Conservation (phyloP, 2,797 vertebrate species). For the Cheirogaleus major region DNA sequence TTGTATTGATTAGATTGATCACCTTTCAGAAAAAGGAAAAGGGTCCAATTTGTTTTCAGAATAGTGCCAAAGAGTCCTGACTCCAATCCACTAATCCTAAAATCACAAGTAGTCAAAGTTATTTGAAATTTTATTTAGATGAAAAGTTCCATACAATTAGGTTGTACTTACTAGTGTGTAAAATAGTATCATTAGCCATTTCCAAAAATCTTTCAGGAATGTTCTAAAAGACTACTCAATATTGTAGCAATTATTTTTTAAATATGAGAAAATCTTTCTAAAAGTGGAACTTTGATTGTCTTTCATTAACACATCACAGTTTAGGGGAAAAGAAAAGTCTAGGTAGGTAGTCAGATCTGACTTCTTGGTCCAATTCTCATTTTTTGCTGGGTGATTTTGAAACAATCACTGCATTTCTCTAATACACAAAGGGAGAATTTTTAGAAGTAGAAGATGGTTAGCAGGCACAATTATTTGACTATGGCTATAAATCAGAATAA, state of each 20-base stretch:
- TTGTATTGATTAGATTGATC: neutral
- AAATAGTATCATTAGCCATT: neutral
- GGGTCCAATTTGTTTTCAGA: neutral
- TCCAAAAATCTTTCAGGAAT: neutral
- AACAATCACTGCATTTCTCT: neutral
- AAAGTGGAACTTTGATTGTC: neutral
- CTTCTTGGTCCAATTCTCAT: neutral
- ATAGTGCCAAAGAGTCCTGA: neutral
- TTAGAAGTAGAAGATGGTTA: neutral
- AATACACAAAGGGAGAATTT: neutral
- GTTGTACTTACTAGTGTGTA: neutral
- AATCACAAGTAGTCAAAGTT: neutral
- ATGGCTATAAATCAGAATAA: neutral
- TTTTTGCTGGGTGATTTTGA: neutral
- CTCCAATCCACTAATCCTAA: neutral
- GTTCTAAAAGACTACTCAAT: neutral
- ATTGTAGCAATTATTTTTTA: neutral
- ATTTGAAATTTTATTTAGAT: neutral
- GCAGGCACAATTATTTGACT: neutral
- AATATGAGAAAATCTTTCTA: neutral
- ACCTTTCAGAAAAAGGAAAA: slow-evolving; percentile 7
- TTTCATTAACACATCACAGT: neutral
- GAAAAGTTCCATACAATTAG: neutral
- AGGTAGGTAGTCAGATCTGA: neutral
- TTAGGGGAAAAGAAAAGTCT: neutral